These are phyloP conservation scores for Apis florea DNA, from an alignment of 1,140 invertebrate species.

Conservation along the genomic window DNA sequence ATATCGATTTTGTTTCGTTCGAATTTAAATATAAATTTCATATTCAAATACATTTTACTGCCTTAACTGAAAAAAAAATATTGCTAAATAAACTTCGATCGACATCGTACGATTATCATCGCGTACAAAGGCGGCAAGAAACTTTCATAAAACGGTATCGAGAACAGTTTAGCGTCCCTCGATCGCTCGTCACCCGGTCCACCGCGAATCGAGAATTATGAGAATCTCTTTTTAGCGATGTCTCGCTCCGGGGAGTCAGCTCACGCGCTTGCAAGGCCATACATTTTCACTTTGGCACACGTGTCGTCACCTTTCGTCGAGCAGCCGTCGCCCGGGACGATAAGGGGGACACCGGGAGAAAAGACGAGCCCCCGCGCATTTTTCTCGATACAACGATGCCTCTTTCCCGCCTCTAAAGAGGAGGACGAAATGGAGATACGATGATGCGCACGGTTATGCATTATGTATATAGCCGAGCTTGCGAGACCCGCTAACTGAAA, in stretches of 20 bases:
- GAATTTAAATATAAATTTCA: no score
- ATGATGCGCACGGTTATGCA: constrained; percentile 68
- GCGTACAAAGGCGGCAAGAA: no score
- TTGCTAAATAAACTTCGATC: no score
- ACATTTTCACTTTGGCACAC: constrained; percentile 81
- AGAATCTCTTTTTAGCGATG: constrained; percentile 69
- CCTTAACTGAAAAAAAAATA: no score
- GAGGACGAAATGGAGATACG: constrained; percentile 64
- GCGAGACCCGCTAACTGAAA: constrained; percentile 56
- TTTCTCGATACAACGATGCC: constrained; percentile 57
- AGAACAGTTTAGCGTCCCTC: constrained; percentile 76
- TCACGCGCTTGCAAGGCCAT: constrained; percentile 75
- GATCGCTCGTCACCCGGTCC: constrained; percentile 39
- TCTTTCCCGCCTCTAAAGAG: constrained; percentile 41
- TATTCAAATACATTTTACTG: no score
- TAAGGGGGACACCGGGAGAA: constrained; percentile 28
- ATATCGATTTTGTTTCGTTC: no score
- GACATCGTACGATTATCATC: no score
- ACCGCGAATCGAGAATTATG: constrained; percentile 70
- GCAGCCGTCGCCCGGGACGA: constrained; percentile 71
- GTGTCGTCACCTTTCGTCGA: constrained; percentile 76
- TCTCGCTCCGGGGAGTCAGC: constrained; percentile 65
- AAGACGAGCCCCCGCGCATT: constrained; percentile 32
- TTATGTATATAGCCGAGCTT: constrained; percentile 58
- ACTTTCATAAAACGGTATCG: constrained; percentile 68